These are phyloP conservation scores for Avahi laniger DNA, from an alignment of 2,797 vertebrate species.

Conservation along the genomic window DNA sequence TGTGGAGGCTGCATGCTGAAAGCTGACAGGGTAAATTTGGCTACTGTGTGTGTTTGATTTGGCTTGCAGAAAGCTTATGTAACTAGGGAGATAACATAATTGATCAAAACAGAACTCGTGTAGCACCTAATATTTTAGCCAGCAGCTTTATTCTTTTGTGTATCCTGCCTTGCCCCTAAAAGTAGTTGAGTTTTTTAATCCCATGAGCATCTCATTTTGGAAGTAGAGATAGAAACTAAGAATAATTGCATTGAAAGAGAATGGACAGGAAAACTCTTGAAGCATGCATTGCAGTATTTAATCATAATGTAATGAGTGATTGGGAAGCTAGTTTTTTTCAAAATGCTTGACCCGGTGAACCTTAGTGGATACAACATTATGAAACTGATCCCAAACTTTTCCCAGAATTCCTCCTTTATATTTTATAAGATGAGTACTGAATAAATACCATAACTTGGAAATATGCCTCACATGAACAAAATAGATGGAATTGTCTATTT, in stretches of 20 bases:
- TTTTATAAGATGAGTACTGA: background rate
- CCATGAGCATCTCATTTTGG: background rate
- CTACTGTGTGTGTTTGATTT: background rate
- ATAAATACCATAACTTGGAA: background rate
- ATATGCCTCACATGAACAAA: constrained; percentile 30
- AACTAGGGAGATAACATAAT: background rate
- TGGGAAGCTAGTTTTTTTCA: background rate
- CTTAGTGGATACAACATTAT: background rate
- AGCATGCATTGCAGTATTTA: background rate
- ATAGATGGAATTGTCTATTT: constrained; percentile 70
- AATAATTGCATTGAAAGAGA: background rate
- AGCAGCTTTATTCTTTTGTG: background rate
- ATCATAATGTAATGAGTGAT: background rate
- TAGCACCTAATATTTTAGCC: background rate
- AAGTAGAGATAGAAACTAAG: background rate
- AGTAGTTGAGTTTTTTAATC: background rate
- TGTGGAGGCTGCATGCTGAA: background rate
- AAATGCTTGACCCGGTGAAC: background rate
- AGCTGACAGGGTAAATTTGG: background rate
- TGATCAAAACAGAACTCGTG: background rate
- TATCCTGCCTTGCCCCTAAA: background rate
- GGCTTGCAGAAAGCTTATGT: background rate
- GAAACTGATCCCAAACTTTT: background rate
- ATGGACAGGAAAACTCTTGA: background rate
- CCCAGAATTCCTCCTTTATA: background rate